Conservation (phyloP, 30 jellyfish, hydroid and myxozoan species). For the Aurelia aurita region DNA sequence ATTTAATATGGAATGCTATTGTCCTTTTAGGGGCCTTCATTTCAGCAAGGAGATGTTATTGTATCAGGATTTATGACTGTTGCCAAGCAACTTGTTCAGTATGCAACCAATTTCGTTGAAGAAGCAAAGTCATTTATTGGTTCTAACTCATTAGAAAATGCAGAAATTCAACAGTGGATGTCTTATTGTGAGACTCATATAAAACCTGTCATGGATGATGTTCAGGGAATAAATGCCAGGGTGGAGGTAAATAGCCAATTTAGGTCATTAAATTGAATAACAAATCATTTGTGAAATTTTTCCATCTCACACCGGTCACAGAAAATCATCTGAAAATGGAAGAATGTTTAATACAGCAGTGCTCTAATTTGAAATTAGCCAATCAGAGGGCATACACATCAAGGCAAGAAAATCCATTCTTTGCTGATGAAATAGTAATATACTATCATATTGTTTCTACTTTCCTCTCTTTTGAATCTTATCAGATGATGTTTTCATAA, state of each 20-base stretch:
- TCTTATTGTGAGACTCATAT: slow-evolving; percentile 45
- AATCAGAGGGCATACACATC: too few species aligned
- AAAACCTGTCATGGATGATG: slow-evolving; percentile 34
- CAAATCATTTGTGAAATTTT: too few species aligned
- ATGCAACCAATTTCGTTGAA: not conserved
- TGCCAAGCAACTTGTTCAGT: slow-evolving; percentile 17
- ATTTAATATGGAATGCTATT: not conserved
- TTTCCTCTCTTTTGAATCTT: too few species aligned
- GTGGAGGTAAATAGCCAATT: slow-evolving; percentile 42
- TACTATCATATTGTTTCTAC: too few species aligned
- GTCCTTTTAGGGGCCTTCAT: slow-evolving; percentile 51
- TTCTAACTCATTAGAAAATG: slow-evolving; percentile 9
- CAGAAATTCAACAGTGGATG: slow-evolving; percentile 60
- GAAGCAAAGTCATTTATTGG: slow-evolving; percentile 17
- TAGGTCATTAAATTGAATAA: not conserved
- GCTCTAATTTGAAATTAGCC: too few species aligned
- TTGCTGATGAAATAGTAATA: too few species aligned
- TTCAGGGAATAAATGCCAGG: slow-evolving; percentile 8
- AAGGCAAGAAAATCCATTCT: too few species aligned
- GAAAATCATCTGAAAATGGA: too few species aligned
- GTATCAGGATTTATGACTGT: slow-evolving; percentile 42
- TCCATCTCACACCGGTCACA: too few species aligned
- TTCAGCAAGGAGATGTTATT: slow-evolving; percentile 15
- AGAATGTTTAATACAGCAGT: too few species aligned
- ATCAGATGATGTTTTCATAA: too few species aligned